Percentiles rank a stretch among this genome's conserved stretches.
Conservation (phyloP, 2,888 invertebrate species). For the Pyrrhia umbra region DNA sequence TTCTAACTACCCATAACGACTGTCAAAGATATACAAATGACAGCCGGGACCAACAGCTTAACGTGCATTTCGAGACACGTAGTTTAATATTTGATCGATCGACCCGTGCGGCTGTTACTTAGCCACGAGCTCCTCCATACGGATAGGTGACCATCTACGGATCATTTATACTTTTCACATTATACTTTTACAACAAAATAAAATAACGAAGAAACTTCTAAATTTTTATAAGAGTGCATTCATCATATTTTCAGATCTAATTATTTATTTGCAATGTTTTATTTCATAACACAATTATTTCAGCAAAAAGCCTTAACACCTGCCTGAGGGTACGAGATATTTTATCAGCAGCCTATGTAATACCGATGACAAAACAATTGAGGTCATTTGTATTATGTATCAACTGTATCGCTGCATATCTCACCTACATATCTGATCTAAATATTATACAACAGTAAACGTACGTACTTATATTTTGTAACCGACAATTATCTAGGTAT, state of each 20-base stretch:
- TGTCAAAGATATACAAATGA: no score
- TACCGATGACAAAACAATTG: slow-evolving; percentile 41
- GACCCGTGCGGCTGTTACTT: no score
- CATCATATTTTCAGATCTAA: not conserved
- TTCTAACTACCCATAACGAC: no score
- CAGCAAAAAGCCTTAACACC: not conserved
- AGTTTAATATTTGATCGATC: no score
- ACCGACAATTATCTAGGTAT: slow-evolving; percentile 49
- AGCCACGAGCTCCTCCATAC: no score
- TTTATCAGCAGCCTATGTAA: slow-evolving; percentile 13
- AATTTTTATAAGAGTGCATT: not conserved
- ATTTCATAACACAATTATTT: slow-evolving; percentile 7
- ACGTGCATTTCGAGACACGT: no score
- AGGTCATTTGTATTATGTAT: slow-evolving; percentile 44
- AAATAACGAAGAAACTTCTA: no score
- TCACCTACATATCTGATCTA: slow-evolving; percentile 58
- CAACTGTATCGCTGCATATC: slow-evolving; percentile 51
- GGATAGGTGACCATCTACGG: no score
- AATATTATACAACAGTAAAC: slow-evolving; percentile 54
- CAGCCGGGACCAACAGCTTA: no score
- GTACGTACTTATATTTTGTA: slow-evolving; percentile 48
- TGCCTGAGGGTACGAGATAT: slow-evolving; percentile 25
- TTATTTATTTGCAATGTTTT: not conserved
- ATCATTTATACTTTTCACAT: no score
- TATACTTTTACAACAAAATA: no score